Percentiles rank a stretch among this genome's conserved stretches.
phyloP scores from a whole-genome alignment of 2,797 vertebrate species.

The Sphaeramia orbicularis region DNA sequence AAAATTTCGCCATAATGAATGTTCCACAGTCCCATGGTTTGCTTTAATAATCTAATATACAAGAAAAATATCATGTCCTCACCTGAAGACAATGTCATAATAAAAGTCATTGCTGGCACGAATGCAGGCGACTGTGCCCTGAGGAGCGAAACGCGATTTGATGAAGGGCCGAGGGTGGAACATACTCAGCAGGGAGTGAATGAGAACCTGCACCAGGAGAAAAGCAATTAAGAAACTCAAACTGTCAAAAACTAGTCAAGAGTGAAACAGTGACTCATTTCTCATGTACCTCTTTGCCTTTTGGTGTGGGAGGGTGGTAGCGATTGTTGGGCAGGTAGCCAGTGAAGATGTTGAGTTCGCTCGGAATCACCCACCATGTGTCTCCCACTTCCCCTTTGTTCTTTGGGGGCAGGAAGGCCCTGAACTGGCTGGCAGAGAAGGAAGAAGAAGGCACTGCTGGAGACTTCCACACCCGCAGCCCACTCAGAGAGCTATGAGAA shows the following conservation, averaged over 20 bases:
- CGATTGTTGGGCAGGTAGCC: constrained; percentile 97
- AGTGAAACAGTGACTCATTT: neutral
- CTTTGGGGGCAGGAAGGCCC: constrained; percentile 92
- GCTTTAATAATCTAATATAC: neutral
- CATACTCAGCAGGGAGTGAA: constrained; percentile 95
- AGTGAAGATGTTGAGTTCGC: constrained; percentile 95
- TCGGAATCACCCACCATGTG: constrained; percentile 96
- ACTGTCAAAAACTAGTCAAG: neutral
- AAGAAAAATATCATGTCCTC: constrained; percentile 43
- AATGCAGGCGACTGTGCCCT: constrained; percentile 93
- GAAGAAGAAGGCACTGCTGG: constrained; percentile 82
- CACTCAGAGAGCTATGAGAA: constrained; percentile 90
- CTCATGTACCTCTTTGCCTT: constrained; percentile 93
- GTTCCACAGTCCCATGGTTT: too few relatives aligned
- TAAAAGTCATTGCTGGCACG: constrained; percentile 92
- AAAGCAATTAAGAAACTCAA: neutral
- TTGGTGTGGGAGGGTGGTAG: constrained; percentile 93
- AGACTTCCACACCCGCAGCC: constrained; percentile 92
- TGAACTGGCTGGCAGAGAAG: constrained; percentile 90
- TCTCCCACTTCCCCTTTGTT: constrained; percentile 89
- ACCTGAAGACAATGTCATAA: constrained; percentile 94
- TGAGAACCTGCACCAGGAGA: constrained; percentile 84
- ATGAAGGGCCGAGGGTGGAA: constrained; percentile 96
- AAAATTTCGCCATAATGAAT: too few relatives aligned
- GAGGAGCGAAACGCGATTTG: constrained; percentile 95